Evolutionary conservation across 2,113 vertebrate genomes (phyloP), one percentile per base, ranked within the genome.

Genomic region (Oreochromis tanganicae): DNA sequence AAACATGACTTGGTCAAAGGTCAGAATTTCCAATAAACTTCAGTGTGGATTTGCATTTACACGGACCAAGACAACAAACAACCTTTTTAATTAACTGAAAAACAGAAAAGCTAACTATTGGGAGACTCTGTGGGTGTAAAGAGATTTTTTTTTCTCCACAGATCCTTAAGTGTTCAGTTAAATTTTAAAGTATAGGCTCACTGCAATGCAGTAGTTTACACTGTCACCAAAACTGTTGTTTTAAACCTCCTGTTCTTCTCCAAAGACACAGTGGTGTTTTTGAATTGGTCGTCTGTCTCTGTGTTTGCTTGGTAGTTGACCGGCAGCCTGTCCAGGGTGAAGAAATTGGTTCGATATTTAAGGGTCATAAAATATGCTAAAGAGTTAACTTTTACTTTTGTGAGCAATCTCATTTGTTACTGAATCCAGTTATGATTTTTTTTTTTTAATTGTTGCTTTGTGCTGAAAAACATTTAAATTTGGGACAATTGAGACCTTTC

Each of bases 361-460:
- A 68, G n/a, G 36, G 63, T 68, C 36, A 43, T 43, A 24, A 9
- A 71, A 71, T 24, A 0, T 71, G n/a, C 66, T 71, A 6, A 24
- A 6, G 66, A 43, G 12, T 71, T 71, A 71, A 71, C 36, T 71
- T 71, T 24, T 71, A 71, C 36, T 13, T 66, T 66, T 21, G n/a
- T 43, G n/a, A 24, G 66, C 11, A 38, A 2, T 41, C n/a, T 16
- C n/a, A 71, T 24, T 71, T 71, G 66, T 24, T 71, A 71, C n/a
- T 71, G 36, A 24, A 43, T 71, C 4, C 7, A 71, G 7, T 41
- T 68, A 1, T 41, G 36, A 24, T 41, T 68, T 41, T 0, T 68
- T 41, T 68, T 41, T 0, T 68, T 41, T 0, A 8, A 0, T 71
- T 13, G 14, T 13, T 41, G n/a, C 63, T 41, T 24, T 71, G 2